Evolutionary conservation across 2,113 vertebrate genomes (phyloP).

Genomic region (Probosciger aterrimus): DNA sequence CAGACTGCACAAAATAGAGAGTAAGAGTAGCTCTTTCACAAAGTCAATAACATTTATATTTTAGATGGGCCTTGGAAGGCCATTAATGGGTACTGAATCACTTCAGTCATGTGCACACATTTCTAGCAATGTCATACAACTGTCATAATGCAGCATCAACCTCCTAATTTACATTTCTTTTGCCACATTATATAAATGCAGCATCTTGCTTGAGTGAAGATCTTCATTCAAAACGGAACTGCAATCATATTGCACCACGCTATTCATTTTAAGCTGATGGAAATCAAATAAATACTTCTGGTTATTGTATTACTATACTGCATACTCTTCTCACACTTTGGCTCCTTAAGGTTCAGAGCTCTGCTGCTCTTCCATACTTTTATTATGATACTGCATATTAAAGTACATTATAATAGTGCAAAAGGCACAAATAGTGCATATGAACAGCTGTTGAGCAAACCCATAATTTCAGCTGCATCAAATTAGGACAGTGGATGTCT

Average conservation of each 20-base stretch:
- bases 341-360: background rate
- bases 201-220: background rate
- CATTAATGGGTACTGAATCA: background rate
- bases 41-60: background rate
- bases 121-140: background rate
- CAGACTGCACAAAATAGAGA: background rate
- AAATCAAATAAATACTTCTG: background rate
- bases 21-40: background rate
- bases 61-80: background rate
- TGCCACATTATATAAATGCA: background rate
- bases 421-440: slow-evolving; percentile 65
- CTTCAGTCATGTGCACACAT: background rate
- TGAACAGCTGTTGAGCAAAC: background rate
- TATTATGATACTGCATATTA: background rate
- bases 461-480: background rate
- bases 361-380: background rate
- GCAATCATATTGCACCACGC: background rate
- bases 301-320: background rate
- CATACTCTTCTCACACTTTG: background rate
- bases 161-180: background rate
- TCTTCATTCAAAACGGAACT: background rate
- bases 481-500: background rate
- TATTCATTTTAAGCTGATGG: background rate
- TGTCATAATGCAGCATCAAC: fast-evolving
- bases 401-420: slow-evolving; percentile 38